Conservation (phyloP, 1,140 invertebrate genomes). For the Orius insidiosus region DNA sequence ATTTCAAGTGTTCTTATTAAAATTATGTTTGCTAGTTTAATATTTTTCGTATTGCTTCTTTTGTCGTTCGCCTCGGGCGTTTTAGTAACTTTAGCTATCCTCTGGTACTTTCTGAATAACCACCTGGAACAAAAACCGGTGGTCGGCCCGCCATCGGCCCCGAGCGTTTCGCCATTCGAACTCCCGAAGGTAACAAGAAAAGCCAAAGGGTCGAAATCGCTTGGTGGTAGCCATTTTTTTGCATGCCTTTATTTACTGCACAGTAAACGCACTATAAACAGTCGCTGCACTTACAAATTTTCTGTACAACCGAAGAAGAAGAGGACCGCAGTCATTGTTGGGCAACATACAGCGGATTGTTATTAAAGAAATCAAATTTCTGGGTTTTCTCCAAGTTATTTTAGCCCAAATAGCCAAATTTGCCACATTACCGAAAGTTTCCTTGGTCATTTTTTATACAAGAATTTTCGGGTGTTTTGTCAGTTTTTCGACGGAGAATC, state of each 20-base stretch:
- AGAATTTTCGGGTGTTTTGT: too few species aligned
- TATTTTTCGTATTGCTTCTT: slow-evolving; percentile 15
- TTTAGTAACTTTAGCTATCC: slow-evolving; percentile 12
- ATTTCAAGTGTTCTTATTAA: too few species aligned
- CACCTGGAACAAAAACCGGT: slow-evolving; percentile 17
- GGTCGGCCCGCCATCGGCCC: slow-evolving; percentile 12
- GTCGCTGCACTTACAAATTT: not conserved
- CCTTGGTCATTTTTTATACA: too few species aligned
- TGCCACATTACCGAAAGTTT: too few species aligned
- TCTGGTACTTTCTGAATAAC: slow-evolving; percentile 20
- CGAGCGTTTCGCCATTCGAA: slow-evolving; percentile 8
- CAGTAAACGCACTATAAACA: not conserved
- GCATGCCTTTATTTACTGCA: not conserved
- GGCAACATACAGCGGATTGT: too few species aligned
- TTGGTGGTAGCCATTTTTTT: not conserved
- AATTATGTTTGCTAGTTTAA: slow-evolving; percentile 14
- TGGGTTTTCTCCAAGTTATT: too few species aligned
- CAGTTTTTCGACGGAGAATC: too few species aligned
- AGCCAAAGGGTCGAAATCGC: too few species aligned
- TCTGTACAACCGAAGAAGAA: too few species aligned
- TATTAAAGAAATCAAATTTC: too few species aligned
- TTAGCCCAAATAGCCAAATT: too few species aligned
- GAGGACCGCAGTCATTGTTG: too few species aligned
- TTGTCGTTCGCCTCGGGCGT: slow-evolving; percentile 14
- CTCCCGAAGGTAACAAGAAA: slow-evolving; percentile 15